These are phyloP conservation scores for Empidonax alnorum DNA, from an alignment of 2,113 vertebrate genomes.

Conservation along the genomic window DNA sequence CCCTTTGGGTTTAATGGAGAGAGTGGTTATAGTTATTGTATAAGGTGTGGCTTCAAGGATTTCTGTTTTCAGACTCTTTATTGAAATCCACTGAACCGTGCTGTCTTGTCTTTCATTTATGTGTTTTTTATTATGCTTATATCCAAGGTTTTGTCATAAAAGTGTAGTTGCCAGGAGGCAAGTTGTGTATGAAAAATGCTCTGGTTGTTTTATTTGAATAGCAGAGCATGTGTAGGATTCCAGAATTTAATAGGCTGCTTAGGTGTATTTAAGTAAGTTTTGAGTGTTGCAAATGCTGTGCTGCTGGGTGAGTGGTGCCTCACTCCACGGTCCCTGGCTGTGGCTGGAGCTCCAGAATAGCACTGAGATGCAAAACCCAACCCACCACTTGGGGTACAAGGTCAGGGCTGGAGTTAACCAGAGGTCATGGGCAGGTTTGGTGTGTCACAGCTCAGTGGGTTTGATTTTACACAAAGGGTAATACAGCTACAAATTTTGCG, in stretches of 20 bases:
- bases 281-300: neutral
- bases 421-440: neutral
- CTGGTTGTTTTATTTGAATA: neutral
- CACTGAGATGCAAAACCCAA: neutral
- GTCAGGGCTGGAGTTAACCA: neutral
- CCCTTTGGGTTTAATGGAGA: neutral
- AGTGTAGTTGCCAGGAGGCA: constrained; percentile 20
- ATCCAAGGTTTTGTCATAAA: neutral
- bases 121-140: neutral
- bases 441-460: neutral
- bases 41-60: neutral
- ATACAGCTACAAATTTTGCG: neutral
- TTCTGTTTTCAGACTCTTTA: neutral
- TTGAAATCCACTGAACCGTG: neutral
- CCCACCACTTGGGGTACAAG: neutral
- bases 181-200: neutral
- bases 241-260: neutral
- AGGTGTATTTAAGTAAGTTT: neutral
- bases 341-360: neutral
- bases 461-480: neutral
- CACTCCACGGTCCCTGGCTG: fast-evolving
- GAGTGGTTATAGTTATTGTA: neutral
- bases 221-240: neutral
- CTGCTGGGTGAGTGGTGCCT: neutral
- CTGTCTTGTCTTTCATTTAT: constrained; percentile 23